A percentile compares a stretch with the other conserved stretches of the same genome.
These are phyloP conservation scores for Troides oblongomaculatus DNA, from an alignment of 2,888 invertebrate species.

Conservation along the genomic window DNA sequence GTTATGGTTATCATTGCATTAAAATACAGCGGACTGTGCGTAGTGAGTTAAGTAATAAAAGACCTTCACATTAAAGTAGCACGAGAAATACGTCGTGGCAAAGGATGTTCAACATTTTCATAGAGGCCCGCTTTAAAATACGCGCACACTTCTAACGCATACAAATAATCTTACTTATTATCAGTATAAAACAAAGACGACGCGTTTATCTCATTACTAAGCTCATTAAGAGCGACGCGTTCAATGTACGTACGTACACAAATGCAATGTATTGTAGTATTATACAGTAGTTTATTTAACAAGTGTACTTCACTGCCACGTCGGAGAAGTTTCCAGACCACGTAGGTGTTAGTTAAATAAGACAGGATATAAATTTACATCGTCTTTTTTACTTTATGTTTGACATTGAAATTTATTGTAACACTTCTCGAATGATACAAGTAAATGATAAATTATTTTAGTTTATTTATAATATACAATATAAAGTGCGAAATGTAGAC, in stretches of 20 bases:
- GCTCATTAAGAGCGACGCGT: slow-evolving; percentile 20
- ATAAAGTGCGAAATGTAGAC: too few species aligned
- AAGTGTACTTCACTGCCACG: neutral
- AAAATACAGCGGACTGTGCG: neutral
- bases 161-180: slow-evolving; percentile 8
- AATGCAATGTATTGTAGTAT: neutral
- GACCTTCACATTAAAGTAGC: neutral
- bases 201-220: slow-evolving; percentile 13
- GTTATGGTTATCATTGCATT: slow-evolving; percentile 2
- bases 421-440: neutral
- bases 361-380: neutral
- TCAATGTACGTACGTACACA: slow-evolving; percentile 4
- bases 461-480: neutral
- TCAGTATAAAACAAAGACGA: slow-evolving; percentile 19
- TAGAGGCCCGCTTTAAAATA: slow-evolving; percentile 4
- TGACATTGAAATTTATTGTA: neutral
- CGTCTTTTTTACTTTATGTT: neutral
- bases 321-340: neutral
- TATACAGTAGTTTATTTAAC: neutral
- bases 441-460: neutral
- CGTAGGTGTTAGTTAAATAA: slow-evolving; percentile 2
- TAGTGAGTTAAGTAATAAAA: neutral
- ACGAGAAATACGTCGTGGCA: neutral
- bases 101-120: neutral
- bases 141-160: slow-evolving; percentile 5